These are phyloP conservation scores for Gavialis gangeticus DNA, from an alignment of 2,113 vertebrate species.

Conservation along the genomic window DNA sequence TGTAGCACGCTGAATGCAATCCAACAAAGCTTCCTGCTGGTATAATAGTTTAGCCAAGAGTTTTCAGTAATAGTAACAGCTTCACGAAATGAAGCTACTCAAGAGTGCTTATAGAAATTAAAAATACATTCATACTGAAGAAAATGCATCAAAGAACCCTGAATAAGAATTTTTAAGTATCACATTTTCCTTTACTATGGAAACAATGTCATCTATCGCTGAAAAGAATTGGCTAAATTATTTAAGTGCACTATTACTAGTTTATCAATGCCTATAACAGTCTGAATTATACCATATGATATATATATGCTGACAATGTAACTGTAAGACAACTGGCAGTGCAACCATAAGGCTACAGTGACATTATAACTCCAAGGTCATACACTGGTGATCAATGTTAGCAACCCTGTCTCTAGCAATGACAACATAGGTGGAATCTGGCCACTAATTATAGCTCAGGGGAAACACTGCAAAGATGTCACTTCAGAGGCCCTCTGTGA, in stretches of 20 bases:
- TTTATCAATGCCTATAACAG: slow-evolving; percentile 9
- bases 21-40: slow-evolving; percentile 59
- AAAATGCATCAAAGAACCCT: slow-evolving; percentile 46
- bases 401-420: background rate
- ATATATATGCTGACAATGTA: slow-evolving; percentile 8
- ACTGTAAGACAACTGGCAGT: background rate
- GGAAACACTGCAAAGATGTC: background rate
- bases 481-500: background rate
- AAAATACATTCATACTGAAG: slow-evolving; percentile 33
- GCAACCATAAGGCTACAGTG: slow-evolving; percentile 31
- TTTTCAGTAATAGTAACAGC: slow-evolving; percentile 53
- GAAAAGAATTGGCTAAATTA: slow-evolving; percentile 29
- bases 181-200: slow-evolving; percentile 25
- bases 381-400: background rate
- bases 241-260: slow-evolving; percentile 2
- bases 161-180: slow-evolving; percentile 42
- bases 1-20: slow-evolving; percentile 65
- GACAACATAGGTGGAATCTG: rapidly evolving
- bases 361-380: background rate
- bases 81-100: slow-evolving; percentile 60
- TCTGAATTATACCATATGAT: slow-evolving; percentile 19
- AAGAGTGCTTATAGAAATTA: slow-evolving; percentile 53
- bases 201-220: slow-evolving; percentile 14
- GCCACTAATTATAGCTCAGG: background rate
- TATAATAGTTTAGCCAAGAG: slow-evolving; percentile 65